Percentiles rank a stretch among this genome's conserved stretches.
These are phyloP conservation scores for Xylota segnis DNA, from an alignment of 2,888 invertebrate genomes.

Conservation along the genomic window DNA sequence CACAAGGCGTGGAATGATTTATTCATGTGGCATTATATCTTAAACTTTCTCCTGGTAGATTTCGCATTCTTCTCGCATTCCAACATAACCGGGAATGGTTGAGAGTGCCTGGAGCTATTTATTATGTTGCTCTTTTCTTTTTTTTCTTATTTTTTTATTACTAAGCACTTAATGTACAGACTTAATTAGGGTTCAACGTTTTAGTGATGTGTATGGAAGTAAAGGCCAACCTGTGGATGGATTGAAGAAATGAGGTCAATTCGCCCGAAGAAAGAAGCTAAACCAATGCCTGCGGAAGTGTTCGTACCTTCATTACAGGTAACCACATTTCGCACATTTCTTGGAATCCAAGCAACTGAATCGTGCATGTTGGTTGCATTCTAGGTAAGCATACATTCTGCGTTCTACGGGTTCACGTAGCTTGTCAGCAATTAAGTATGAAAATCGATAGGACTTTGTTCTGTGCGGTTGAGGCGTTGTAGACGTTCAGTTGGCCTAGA, in stretches of 20 bases:
- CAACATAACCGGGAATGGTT: conserved; percentile 17
- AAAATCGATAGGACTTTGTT: conserved; percentile 35
- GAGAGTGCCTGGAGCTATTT: conserved; percentile 40
- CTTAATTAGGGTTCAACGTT: conserved; percentile 44
- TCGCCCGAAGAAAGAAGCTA: background rate
- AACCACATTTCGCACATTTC: conserved; percentile 34
- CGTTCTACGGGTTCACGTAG: background rate
- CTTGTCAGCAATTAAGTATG: conserved; percentile 36
- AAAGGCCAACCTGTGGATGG: background rate
- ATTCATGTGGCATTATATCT: conserved; percentile 66
- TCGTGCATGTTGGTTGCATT: conserved; percentile 21
- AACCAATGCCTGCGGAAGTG: conserved; percentile 23
- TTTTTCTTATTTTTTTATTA: conserved; percentile 33
- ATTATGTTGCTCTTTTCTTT: conserved; percentile 25
- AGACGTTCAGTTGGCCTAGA: conserved; percentile 4
- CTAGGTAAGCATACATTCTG: background rate
- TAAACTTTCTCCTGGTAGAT: conserved; percentile 53
- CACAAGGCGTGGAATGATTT: conserved; percentile 58
- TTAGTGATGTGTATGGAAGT: conserved; percentile 13
- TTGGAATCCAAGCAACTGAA: conserved; percentile 10
- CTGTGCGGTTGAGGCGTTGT: background rate
- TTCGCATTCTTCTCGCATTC: conserved; percentile 54
- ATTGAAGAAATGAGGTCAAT: background rate
- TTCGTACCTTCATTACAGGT: conserved; percentile 6
- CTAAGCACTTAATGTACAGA: conserved; percentile 37